Conservation (phyloP, 2,888 invertebrate species). For the Lamellibrachia satsuma region DNA sequence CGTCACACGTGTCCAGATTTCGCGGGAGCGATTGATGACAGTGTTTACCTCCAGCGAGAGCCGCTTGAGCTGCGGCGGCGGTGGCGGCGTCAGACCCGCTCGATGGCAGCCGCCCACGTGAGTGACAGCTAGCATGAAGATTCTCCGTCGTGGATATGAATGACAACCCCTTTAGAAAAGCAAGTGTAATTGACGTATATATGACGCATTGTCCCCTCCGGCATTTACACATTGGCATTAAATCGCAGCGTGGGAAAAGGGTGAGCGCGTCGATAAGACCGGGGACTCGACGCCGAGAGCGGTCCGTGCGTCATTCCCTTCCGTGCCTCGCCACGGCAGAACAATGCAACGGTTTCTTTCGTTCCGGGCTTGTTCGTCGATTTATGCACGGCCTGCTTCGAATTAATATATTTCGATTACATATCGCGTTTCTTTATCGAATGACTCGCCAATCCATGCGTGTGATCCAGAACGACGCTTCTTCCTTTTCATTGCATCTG, state of each 20-base stretch:
- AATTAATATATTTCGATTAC: not conserved
- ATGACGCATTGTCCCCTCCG: not conserved
- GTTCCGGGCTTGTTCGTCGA: not conserved
- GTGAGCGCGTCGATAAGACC: not conserved
- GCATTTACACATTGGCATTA: not conserved
- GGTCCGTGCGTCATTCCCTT: not conserved
- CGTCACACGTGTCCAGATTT: not conserved
- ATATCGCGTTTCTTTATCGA: not conserved
- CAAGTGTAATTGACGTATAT: conserved; percentile 13
- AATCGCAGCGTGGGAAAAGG: not conserved
- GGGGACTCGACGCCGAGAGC: not conserved
- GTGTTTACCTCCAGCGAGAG: not conserved
- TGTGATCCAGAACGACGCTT: not conserved
- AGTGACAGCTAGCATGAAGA: not conserved
- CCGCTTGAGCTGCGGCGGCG: too few relatives aligned
- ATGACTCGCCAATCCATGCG: not conserved
- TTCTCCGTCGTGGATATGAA: not conserved
- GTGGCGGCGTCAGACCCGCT: not conserved
- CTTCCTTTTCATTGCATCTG: not conserved
- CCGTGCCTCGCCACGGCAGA: not conserved
- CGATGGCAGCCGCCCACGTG: not conserved
- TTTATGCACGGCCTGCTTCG: not conserved
- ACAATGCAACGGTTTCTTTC: not conserved
- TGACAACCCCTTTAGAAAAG: not conserved
- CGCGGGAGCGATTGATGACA: not conserved